These are phyloP conservation scores for Arremon aurantiirostris DNA, from an alignment of 2,797 vertebrate genomes.

Conservation along the genomic window DNA sequence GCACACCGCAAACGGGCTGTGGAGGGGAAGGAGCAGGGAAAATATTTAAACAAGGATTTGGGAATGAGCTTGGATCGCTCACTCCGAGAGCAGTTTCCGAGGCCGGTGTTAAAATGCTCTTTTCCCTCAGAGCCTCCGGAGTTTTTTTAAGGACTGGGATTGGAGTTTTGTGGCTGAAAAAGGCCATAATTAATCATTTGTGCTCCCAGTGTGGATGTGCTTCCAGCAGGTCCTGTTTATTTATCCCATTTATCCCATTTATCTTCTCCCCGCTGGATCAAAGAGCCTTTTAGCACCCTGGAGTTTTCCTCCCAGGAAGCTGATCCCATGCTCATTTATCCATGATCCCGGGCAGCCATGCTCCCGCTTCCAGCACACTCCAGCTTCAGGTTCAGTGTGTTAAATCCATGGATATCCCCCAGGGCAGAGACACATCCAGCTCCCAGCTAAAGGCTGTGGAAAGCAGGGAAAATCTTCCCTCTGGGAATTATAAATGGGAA, in stretches of 20 bases:
- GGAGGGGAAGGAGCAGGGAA: background rate
- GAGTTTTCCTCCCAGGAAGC: background rate
- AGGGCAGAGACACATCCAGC: background rate
- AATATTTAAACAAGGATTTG: slow-evolving; percentile 50
- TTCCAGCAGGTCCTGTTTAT: background rate
- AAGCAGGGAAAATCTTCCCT: background rate
- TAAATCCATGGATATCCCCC: background rate
- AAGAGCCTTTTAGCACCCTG: slow-evolving; percentile 13
- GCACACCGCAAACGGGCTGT: background rate
- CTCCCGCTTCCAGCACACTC: background rate
- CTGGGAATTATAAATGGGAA: background rate
- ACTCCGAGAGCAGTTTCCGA: background rate
- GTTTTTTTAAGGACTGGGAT: background rate
- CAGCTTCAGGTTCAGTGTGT: background rate
- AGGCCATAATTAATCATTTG: slow-evolving; percentile 2
- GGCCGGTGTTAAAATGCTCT: background rate
- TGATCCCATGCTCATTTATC: background rate
- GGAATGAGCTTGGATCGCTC: slow-evolving; percentile 1
- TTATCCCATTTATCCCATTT: slow-evolving; percentile 12
- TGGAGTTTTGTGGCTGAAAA: background rate
- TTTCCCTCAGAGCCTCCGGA: background rate
- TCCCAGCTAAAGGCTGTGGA: background rate
- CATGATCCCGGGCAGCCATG: background rate
- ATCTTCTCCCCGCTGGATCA: background rate
- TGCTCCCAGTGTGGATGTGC: background rate